phyloP scores from a whole-genome alignment of 2,113 vertebrate genomes.

The Thalassarche chlororhynchos region DNA sequence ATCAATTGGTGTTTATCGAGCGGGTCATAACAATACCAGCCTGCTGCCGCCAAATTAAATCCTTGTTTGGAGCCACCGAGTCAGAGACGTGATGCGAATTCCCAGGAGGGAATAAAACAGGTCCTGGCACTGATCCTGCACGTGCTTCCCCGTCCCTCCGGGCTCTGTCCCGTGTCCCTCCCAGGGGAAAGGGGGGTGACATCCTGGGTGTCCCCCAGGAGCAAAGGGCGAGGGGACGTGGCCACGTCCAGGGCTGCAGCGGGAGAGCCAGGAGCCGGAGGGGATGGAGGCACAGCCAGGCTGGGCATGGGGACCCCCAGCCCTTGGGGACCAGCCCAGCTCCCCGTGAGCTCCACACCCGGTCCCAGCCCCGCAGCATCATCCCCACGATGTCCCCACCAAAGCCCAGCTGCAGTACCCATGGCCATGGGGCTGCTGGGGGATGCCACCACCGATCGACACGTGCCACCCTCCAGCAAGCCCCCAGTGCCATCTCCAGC shows the following conservation, averaged over 20 bases:
- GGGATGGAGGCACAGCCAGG: neutral
- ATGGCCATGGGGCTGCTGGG: neutral
- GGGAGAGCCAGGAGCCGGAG: neutral
- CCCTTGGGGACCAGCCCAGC: neutral
- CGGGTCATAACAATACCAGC: neutral
- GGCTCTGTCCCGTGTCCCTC: neutral
- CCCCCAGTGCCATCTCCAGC: neutral
- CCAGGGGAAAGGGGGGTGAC: neutral
- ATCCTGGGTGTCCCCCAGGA: neutral
- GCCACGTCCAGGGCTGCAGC: neutral
- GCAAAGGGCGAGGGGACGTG: neutral
- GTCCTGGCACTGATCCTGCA: neutral
- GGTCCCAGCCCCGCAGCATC: neutral
- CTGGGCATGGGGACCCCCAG: neutral
- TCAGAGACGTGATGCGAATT: accelerated
- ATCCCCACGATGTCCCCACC: neutral
- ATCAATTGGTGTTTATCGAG: neutral
- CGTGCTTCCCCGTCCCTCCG: accelerated
- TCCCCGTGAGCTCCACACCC: neutral
- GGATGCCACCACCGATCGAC: neutral
- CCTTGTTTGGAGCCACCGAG: neutral
- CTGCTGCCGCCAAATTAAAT: neutral
- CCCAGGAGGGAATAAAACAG: neutral
- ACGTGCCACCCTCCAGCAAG: neutral
- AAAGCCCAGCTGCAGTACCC: neutral